Conservation (phyloP, 1,140 invertebrate genomes). For the Teleogryllus occipitalis region DNA sequence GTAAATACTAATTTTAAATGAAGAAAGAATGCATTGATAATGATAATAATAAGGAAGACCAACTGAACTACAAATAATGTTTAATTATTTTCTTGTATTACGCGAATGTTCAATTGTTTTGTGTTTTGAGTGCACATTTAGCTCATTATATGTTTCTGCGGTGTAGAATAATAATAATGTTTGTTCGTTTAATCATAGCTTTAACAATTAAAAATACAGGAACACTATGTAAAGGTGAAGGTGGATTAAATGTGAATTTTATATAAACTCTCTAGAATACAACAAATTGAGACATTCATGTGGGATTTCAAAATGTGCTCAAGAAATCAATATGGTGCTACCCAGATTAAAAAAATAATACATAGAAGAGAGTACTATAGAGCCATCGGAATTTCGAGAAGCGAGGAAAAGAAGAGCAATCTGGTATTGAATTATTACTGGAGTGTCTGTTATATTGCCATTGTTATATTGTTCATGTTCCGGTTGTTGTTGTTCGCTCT, state of each 20-base stretch:
- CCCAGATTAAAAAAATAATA: slow-evolving; percentile 12
- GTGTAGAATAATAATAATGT: neutral
- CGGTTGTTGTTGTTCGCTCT: slow-evolving; percentile 12
- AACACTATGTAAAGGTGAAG: neutral
- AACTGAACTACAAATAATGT: neutral
- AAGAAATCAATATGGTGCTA: slow-evolving; percentile 23
- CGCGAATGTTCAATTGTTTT: neutral
- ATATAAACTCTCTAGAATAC: neutral
- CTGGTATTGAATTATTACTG: neutral
- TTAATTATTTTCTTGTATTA: neutral
- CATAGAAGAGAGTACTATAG: slow-evolving; percentile 4
- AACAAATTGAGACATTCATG: slow-evolving; percentile 13
- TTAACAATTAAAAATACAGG: neutral
- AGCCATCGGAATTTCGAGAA: slow-evolving; percentile 1
- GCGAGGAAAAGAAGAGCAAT: neutral
- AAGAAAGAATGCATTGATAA: neutral
- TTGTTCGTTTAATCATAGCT: neutral
- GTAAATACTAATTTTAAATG: neutral
- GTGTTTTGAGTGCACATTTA: slow-evolving; percentile 4
- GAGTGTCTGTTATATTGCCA: slow-evolving; percentile 11
- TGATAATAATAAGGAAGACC: neutral
- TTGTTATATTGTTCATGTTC: slow-evolving; percentile 17
- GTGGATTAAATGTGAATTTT: slow-evolving; percentile 1
- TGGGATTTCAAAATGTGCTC: slow-evolving; percentile 20
- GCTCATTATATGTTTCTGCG: neutral